These are phyloP conservation scores for Chauna torquata DNA, from an alignment of 2,113 vertebrate species.

Conservation along the genomic window DNA sequence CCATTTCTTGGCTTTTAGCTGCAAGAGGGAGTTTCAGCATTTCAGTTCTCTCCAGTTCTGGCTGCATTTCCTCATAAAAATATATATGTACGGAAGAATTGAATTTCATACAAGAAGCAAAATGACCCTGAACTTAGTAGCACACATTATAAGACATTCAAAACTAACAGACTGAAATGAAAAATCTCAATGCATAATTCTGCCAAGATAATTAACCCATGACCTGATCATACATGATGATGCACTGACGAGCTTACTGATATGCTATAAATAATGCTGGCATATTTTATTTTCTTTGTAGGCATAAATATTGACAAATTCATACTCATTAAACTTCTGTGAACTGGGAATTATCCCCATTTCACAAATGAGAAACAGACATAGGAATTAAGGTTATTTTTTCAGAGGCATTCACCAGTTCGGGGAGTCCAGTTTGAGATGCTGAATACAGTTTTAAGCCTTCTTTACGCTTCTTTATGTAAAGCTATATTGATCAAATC, in stretches of 20 bases:
- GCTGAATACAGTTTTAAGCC: not conserved
- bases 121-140: constrained; percentile 33
- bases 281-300: constrained; percentile 68
- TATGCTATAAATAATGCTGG: constrained; percentile 30
- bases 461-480: not conserved
- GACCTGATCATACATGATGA: constrained; percentile 33
- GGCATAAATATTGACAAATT: constrained; percentile 65
- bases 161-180: constrained; percentile 38
- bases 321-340: constrained; percentile 45
- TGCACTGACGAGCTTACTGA: constrained; percentile 34
- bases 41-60: not conserved
- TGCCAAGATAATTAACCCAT: constrained; percentile 59
- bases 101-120: constrained; percentile 13
- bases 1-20: not conserved
- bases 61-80: not conserved
- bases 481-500: not conserved
- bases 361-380: not conserved
- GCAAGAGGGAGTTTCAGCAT: constrained; percentile 20
- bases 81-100: not conserved
- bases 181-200: constrained; percentile 33
- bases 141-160: not conserved
- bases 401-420: not conserved
- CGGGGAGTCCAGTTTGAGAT: not conserved
- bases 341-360: constrained; percentile 29
- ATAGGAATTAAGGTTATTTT: constrained; percentile 15